phyloP scores from a whole-genome alignment of 1,140 invertebrate species.

The Bombus difficillimus region DNA sequence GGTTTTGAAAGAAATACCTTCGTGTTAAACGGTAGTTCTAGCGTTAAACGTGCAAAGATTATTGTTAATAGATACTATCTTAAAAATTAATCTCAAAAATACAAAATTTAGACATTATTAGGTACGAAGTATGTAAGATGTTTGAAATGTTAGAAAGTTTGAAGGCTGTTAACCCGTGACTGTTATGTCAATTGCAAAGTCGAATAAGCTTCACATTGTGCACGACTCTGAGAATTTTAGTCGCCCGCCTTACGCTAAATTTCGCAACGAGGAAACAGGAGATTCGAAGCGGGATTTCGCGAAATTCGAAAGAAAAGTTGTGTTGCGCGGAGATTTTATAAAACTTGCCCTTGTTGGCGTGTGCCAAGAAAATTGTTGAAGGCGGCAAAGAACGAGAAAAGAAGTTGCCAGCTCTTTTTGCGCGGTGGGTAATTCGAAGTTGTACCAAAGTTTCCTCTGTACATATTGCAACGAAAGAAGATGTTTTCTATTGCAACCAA shows the following conservation, averaged over 20 bases:
- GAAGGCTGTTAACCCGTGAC: too few relatives aligned
- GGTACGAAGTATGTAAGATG: too few relatives aligned
- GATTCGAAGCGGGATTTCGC: not conserved
- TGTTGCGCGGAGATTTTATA: not conserved
- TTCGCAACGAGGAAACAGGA: not conserved
- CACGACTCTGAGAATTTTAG: not conserved
- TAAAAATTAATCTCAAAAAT: too few relatives aligned
- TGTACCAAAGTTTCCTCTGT: not conserved
- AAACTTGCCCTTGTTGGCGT: not conserved
- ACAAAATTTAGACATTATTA: too few relatives aligned
- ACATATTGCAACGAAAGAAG: not conserved
- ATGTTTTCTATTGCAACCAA: not conserved
- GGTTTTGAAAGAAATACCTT: accelerated
- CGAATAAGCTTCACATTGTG: not conserved
- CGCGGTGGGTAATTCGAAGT: not conserved
- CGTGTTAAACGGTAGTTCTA: too few relatives aligned
- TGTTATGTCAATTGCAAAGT: not conserved
- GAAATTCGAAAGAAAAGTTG: not conserved
- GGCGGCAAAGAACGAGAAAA: not conserved
- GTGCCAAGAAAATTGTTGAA: not conserved
- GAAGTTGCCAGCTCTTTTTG: not conserved
- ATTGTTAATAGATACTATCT: too few relatives aligned
- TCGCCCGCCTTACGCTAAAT: not conserved
- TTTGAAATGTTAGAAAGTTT: too few relatives aligned
- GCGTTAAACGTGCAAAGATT: too few relatives aligned